These are phyloP conservation scores for Gryllus bimaculatus DNA, from an alignment of 1,140 invertebrate genomes.

Conservation along the genomic window DNA sequence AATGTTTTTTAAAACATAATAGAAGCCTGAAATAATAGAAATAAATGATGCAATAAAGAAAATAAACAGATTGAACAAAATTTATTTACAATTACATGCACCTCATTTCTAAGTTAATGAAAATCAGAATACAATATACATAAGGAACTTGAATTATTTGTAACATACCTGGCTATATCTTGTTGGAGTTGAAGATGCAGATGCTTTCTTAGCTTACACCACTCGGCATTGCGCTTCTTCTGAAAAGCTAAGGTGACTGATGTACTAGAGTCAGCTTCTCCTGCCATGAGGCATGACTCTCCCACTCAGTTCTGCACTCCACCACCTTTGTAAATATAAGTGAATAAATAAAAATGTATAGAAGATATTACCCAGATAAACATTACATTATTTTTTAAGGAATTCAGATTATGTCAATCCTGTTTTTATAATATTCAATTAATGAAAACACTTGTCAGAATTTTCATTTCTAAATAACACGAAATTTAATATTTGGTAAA, in stretches of 20 bases:
- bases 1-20: not conserved
- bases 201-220: conserved; percentile 16
- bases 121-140: not conserved
- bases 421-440: not conserved
- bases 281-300: conserved; percentile 23
- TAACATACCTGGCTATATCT: conserved; percentile 20
- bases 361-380: not conserved
- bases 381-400: not conserved
- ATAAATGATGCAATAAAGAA: not conserved
- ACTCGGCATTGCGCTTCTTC: conserved; percentile 16
- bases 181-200: conserved; percentile 19
- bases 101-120: not conserved
- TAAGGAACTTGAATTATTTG: not conserved
- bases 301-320: conserved; percentile 9
- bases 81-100: not conserved
- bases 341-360: not conserved
- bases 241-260: conserved; percentile 20
- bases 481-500: not conserved
- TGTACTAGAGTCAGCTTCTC: conserved; percentile 18
- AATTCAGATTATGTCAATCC: not conserved
- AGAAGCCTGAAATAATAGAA: conserved; percentile 12
- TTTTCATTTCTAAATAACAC: not conserved
- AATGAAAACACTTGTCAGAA: not conserved
- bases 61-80: not conserved
- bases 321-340: not conserved